Percentiles rank a stretch among this genome's conserved stretches.
phyloP scores from a whole-genome alignment of 2,888 invertebrate species.

The Drosophila paramelanica region DNA sequence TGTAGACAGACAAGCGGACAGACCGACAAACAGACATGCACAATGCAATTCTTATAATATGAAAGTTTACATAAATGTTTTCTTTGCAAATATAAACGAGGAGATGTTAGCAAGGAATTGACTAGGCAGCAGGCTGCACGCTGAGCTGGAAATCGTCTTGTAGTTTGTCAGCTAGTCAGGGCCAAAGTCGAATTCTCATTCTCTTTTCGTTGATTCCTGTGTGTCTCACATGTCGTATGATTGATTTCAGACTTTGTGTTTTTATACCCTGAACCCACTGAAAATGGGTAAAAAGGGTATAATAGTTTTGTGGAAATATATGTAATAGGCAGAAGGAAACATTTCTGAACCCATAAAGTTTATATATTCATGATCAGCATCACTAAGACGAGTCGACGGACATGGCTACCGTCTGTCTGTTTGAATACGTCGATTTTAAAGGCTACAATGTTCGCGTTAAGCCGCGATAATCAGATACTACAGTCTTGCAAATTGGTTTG shows the following conservation, averaged over 20 bases:
- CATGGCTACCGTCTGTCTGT: too few species aligned
- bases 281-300: too few species aligned
- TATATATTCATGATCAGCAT: too few species aligned
- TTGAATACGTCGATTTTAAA: too few species aligned
- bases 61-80: slow-evolving; percentile 75
- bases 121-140: neutral
- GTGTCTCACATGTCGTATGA: slow-evolving; percentile 56
- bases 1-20: slow-evolving; percentile 17
- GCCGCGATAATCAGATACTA: too few species aligned
- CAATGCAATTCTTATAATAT: slow-evolving; percentile 70
- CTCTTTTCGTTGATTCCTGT: slow-evolving; percentile 30
- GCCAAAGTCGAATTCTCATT: slow-evolving; percentile 23
- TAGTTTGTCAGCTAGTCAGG: slow-evolving; percentile 57
- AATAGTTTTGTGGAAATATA: too few species aligned
- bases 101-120: slow-evolving; percentile 5
- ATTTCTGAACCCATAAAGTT: too few species aligned
- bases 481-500: too few species aligned
- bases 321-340: too few species aligned
- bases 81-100: slow-evolving; percentile 65
- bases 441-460: too few species aligned
- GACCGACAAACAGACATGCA: slow-evolving; percentile 19
- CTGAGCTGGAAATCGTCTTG: slow-evolving; percentile 62
- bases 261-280: too few species aligned
- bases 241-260: slow-evolving; percentile 43
- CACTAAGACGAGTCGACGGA: too few species aligned